Evolutionary conservation across 2,113 vertebrate genomes (phyloP), one percentile per base, ranked within the genome.

Genomic region (Bos indicus): DNA sequence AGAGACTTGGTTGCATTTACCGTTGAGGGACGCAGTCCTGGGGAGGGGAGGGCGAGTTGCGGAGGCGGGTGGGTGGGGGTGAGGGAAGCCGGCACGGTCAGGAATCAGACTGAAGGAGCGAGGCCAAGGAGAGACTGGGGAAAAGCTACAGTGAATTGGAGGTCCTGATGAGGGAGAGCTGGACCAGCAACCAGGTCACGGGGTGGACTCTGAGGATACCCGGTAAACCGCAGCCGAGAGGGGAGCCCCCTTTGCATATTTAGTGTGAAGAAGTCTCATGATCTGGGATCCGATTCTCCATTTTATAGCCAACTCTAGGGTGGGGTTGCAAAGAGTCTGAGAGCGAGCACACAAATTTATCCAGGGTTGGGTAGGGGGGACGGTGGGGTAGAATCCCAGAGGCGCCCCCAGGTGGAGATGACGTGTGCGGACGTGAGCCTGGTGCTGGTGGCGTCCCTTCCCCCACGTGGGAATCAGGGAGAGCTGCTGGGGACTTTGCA

Each of bases 141-240:
- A n/a, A 80, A n/a, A 62, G 56, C 71, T 59, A 89, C 40, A 54
- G 3, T 83, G 33, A 92, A 52, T 4, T 21, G 23, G 40, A 59
- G 43, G 43, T 25, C 46, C 16, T 3, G 36, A 13, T 28, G 46
- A 19, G 10, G 30, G 30, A 33, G 36, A 0, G 2, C 2, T 25
- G 33, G 9, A 17, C 46, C 40, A 40, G 59, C 2, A 0, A 16
- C 7, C 21, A 19, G 40, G 25, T 21, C 46, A n/a, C 0, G 1
- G 19, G 36, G 13, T 33, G n/a, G 2, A 16, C 57, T 3, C 14
- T 25, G 56, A 67, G 33, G 64, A 15, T 40, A 23, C 56, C 17
- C 3, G 8, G 8, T 36, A 36, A 36, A 23, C 64, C 9, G 2
- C 5, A 3, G 54, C n/a, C 2, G 16, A 4, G 52, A 30, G 33